A percentile compares a stretch with the other conserved stretches of the same genome.
Conservation (phyloP, 2,113 vertebrate species). For the Rhizomys pruinosus region DNA sequence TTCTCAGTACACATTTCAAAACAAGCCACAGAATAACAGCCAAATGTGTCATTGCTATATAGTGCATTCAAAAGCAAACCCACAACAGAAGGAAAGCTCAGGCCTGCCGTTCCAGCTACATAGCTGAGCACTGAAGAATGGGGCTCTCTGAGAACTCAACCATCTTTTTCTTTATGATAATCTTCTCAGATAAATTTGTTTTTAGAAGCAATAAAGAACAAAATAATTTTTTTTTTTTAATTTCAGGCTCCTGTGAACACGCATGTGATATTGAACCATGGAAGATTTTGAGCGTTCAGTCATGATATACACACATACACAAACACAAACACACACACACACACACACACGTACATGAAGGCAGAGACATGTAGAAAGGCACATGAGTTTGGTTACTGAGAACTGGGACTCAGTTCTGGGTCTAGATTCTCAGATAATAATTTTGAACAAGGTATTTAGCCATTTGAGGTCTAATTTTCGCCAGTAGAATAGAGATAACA, state of each 20-base stretch:
- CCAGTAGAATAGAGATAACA: background rate
- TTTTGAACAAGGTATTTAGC: slow-evolving; percentile 31
- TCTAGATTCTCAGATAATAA: background rate
- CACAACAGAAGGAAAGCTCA: background rate
- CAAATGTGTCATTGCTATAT: slow-evolving; percentile 44
- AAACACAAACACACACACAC: background rate
- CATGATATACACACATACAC: too few relatives aligned
- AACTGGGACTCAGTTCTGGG: background rate
- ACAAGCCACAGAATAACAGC: slow-evolving; percentile 59
- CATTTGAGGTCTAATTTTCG: slow-evolving; percentile 8
- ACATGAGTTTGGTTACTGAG: background rate
- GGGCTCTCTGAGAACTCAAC: background rate
- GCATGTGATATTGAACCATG: background rate
- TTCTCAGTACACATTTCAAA: slow-evolving; percentile 58
- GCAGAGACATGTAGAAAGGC: background rate
- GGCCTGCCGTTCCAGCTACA: background rate
- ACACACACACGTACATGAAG: background rate
- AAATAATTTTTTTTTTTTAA: background rate
- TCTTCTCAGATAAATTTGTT: background rate
- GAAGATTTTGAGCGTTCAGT: background rate
- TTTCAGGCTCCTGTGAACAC: background rate
- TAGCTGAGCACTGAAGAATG: slow-evolving; percentile 2
- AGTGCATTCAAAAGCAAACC: slow-evolving; percentile 53
- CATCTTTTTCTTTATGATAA: slow-evolving; percentile 37
- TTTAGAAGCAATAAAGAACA: slow-evolving; percentile 35